These are phyloP conservation scores for Hystrix brachyura DNA, from an alignment of 2,113 vertebrate genomes.

Conservation along the genomic window DNA sequence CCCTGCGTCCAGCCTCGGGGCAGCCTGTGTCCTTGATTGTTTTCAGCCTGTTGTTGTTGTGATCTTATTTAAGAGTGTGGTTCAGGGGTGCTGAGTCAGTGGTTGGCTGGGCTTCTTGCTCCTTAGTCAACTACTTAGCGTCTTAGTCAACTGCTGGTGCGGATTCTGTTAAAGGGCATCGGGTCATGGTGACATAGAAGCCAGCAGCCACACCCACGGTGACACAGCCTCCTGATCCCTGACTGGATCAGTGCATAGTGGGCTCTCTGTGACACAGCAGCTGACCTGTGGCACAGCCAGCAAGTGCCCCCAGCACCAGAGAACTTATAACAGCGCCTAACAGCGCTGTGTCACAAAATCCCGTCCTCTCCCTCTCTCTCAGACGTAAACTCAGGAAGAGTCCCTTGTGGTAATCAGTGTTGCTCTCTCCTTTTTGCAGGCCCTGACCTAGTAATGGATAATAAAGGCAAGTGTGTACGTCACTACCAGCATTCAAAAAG, in stretches of 20 bases:
- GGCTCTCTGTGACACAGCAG: neutral
- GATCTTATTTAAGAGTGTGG: neutral
- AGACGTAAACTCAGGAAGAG: neutral
- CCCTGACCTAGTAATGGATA: neutral
- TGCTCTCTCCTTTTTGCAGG: neutral
- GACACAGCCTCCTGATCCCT: neutral
- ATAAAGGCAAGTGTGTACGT: neutral
- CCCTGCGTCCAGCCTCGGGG: neutral
- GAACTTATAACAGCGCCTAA: no score
- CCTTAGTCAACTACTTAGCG: neutral
- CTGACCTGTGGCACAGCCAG: neutral
- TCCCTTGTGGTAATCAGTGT: neutral
- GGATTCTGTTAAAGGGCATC: constrained; percentile 56
- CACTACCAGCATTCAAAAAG: neutral
- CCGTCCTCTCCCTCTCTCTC: neutral
- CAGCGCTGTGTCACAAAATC: neutral
- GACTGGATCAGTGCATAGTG: neutral
- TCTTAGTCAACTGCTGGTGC: neutral
- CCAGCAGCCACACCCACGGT: neutral
- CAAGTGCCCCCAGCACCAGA: neutral
- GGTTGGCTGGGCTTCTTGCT: neutral
- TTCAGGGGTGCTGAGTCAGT: neutral
- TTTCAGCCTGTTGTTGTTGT: neutral
- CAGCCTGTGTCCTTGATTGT: neutral
- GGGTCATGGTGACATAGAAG: neutral